Conservation (phyloP, 1,140 invertebrate genomes). For the Macrosteles quadrilineatus region DNA sequence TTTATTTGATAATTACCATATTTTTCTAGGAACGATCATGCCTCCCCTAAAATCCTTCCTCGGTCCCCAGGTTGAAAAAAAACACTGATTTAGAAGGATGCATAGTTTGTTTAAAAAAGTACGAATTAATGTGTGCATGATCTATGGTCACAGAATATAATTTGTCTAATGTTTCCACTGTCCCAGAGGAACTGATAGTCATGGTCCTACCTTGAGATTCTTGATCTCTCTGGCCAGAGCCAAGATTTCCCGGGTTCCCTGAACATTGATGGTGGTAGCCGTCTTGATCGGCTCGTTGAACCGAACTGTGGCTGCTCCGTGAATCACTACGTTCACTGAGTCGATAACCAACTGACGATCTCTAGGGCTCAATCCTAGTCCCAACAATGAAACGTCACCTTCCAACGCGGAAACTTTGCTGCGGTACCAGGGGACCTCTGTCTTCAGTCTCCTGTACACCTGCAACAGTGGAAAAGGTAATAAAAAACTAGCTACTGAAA, state of each 20-base stretch:
- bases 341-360: constrained; percentile 61
- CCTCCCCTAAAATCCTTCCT: too few species aligned
- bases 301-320: constrained; percentile 84
- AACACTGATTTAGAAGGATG: too few species aligned
- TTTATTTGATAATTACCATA: too few species aligned
- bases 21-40: too few species aligned
- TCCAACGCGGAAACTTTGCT: constrained; percentile 64
- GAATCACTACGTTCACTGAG: constrained; percentile 66
- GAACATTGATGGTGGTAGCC: constrained; percentile 63
- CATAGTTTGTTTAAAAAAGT: too few species aligned
- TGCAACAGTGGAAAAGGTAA: constrained; percentile 30
- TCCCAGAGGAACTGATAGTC: too few species aligned
- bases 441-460: constrained; percentile 41
- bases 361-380: constrained; percentile 60
- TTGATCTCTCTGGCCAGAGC: constrained; percentile 63
- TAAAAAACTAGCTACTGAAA: too few species aligned
- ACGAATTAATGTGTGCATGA: too few species aligned
- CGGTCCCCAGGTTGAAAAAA: too few species aligned
- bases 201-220: constrained; percentile 67
- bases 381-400: constrained; percentile 63
- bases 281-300: constrained; percentile 79
- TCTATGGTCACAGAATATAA: too few species aligned
- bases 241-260: constrained; percentile 61
- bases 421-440: constrained; percentile 56
- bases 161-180: too few species aligned